Base-by-base conservation (phyloP, 2,113 vertebrate species). In the Pseudorectes ferrugineus region DNA sequence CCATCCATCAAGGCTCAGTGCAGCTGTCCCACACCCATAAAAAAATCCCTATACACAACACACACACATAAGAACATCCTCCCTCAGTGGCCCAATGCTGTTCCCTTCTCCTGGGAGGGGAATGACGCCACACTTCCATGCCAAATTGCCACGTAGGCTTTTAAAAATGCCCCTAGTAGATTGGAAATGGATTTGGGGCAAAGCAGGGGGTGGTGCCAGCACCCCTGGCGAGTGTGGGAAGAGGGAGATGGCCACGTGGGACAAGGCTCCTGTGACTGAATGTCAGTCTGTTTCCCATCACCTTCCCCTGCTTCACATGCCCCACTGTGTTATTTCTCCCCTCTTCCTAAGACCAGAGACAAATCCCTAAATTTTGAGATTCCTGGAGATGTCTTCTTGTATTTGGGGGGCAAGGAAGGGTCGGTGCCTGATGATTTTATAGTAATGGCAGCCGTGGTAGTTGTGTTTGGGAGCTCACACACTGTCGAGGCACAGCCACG, bases 11-110 rank as follows among this genome's bases (percentile, higher is more conserved):
- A 35, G 43, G 61, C 75, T 43, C 48, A 67, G 33, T 1, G 18
- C 14, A 21, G 26, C 23, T 62, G 26, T 13, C 31, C 43, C 75
- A 61, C 49, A 38, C 12, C 19, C 59, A 23, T 20, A 2, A 45
- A 59, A 52, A 45, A 25, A 10, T 26, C 29, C 46, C 35, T 9
- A 1, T 6, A 18, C 38, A 14, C 46, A 29, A 12, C 23, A 38
- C 40, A 42, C 7, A 59, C 57, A 5, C 6, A 8, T 17, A 21
- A 11, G 23, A 46, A 15, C 54, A 38, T 1, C 14, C 6, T 3
- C 11, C 4, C 5, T 2, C 21, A 38, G 40, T 0, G 1, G 36
- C 15, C 4, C 5, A 21, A 0, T 6, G 48, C 36, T 66, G 33
- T 57, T 88, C 57, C 48, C 24, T 43, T 75, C 31, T 12, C 61